These are phyloP conservation scores for Alectoris magna DNA, from an alignment of 2,797 vertebrate genomes.

Conservation along the genomic window DNA sequence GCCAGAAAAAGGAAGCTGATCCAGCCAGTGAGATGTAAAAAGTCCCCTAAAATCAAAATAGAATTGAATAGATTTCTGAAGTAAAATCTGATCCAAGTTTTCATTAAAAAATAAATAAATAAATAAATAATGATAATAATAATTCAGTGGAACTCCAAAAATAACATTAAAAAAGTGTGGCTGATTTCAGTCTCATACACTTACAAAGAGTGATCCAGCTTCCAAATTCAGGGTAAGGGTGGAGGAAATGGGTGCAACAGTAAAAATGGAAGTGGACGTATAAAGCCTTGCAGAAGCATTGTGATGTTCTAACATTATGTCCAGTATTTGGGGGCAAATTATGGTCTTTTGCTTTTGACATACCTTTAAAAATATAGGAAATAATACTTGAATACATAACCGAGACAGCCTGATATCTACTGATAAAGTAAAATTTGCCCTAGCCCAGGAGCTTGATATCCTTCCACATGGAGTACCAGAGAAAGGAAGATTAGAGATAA, in stretches of 20 bases:
- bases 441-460: background rate
- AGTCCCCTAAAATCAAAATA: background rate
- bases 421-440: background rate
- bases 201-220: background rate
- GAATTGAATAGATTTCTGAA: background rate
- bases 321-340: background rate
- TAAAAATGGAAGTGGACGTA: background rate
- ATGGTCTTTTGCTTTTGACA: background rate
- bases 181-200: background rate
- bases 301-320: background rate
- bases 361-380: background rate
- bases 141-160: background rate
- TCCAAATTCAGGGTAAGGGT: background rate
- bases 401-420: background rate
- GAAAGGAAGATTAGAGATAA: background rate
- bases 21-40: background rate
- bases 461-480: background rate
- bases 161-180: background rate
- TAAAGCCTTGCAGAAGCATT: background rate
- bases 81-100: background rate
- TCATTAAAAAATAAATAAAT: background rate
- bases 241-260: background rate
- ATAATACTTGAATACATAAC: background rate
- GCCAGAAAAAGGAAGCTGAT: background rate
- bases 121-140: background rate